phyloP scores from a whole-genome alignment of 2,113 vertebrate genomes.

The Stomatorhinus ivindoensis region DNA sequence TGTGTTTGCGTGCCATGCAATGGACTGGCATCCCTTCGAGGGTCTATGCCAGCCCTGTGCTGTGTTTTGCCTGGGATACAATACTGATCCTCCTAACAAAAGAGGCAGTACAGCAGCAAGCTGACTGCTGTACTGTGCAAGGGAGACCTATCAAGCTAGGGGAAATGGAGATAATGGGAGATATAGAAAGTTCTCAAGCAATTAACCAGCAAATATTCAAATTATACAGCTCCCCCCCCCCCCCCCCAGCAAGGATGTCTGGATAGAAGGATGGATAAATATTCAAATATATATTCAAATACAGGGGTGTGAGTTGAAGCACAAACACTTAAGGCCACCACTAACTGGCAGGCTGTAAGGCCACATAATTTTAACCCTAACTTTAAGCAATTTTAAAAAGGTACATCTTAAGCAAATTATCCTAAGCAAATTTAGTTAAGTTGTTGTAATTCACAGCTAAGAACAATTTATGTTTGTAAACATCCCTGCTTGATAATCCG shows the following conservation, averaged over 20 bases:
- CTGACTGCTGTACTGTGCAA: neutral
- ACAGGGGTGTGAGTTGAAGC: neutral
- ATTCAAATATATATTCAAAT: neutral
- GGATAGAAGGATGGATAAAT: neutral
- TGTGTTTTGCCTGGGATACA: neutral
- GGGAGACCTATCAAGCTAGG: neutral
- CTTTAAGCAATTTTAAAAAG: neutral
- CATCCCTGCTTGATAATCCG: neutral
- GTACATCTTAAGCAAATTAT: neutral
- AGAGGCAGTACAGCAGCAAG: neutral
- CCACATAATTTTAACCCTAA: neutral
- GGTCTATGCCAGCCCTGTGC: neutral
- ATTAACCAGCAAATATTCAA: neutral
- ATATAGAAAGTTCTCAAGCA: neutral
- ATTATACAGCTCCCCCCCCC: no score
- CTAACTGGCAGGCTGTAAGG: neutral
- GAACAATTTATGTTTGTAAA: neutral
- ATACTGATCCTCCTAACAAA: neutral
- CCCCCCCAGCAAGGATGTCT: neutral
- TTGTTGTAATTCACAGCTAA: neutral
- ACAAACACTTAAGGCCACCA: neutral
- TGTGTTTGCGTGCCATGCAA: neutral
- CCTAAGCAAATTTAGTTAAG: neutral
- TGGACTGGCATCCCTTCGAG: neutral
- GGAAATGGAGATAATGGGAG: neutral